Conservation (phyloP, 2,888 invertebrate species). For the Mylabris sibirica region DNA sequence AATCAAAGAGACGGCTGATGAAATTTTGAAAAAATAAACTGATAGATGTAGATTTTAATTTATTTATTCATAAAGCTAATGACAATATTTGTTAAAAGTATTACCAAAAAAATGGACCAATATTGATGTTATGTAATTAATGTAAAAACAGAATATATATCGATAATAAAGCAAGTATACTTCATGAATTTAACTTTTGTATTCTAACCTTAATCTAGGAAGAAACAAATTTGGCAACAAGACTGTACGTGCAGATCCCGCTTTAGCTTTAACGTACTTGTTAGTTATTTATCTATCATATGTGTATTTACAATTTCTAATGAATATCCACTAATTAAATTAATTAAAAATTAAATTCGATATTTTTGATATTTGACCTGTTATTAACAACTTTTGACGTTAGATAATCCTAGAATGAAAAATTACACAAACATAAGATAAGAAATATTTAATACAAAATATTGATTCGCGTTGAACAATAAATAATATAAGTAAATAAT, state of each 20-base stretch:
- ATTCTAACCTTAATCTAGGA: too few species aligned
- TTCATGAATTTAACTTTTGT: background rate
- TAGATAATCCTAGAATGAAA: background rate
- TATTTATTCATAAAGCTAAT: conserved; percentile 25
- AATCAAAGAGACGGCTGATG: conserved; percentile 76
- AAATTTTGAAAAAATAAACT: conserved; percentile 63
- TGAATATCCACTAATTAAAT: background rate
- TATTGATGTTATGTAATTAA: conserved; percentile 10
- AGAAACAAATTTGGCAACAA: too few species aligned
- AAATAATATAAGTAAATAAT: too few species aligned
- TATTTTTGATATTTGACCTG: background rate
- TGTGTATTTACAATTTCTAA: background rate
- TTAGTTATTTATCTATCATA: too few species aligned
- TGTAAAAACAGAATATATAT: conserved; percentile 4
- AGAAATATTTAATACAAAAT: background rate
- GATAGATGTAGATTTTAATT: conserved; percentile 19
- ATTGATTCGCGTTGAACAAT: background rate
- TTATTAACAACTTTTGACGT: background rate
- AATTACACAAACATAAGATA: background rate
- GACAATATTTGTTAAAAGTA: conserved; percentile 9
- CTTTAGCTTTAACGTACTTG: too few species aligned
- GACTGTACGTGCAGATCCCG: too few species aligned
- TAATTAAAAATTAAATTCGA: background rate
- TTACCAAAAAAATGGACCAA: conserved; percentile 18
- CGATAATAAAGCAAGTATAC: conserved; percentile 4